Conservation (phyloP, 1,140 invertebrate species). For the Cydia pomonella region DNA sequence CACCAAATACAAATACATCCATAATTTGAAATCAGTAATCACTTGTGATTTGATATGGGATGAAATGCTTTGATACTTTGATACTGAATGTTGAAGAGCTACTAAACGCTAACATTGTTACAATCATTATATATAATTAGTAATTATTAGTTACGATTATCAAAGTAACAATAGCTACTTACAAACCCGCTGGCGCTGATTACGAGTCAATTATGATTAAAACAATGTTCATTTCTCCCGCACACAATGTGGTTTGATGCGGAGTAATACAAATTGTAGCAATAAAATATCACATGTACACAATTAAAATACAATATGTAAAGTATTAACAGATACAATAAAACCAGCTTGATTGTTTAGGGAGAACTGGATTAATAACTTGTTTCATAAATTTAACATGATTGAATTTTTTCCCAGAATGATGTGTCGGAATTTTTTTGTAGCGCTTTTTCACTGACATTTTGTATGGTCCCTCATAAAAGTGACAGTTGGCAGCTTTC, state of each 20-base stretch:
- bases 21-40: neutral
- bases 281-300: too few relatives aligned
- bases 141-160: neutral
- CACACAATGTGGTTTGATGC: neutral
- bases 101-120: neutral
- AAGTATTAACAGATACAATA: too few relatives aligned
- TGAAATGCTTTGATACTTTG: neutral
- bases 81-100: neutral
- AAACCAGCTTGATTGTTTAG: too few relatives aligned
- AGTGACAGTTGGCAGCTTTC: too few relatives aligned
- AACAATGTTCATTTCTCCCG: constrained; percentile 2
- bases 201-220: neutral
- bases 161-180: constrained; percentile 6
- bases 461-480: too few relatives aligned
- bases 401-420: too few relatives aligned
- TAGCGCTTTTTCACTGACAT: too few relatives aligned
- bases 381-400: too few relatives aligned
- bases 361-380: too few relatives aligned
- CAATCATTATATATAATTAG: neutral
- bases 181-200: neutral
- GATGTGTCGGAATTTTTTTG: too few relatives aligned
- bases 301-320: too few relatives aligned
- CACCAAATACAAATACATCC: neutral
- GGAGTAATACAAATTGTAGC: neutral
- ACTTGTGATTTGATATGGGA: neutral